Evolutionary conservation across 2,113 vertebrate genomes (phyloP).

Genomic region (Charina bottae): DNA sequence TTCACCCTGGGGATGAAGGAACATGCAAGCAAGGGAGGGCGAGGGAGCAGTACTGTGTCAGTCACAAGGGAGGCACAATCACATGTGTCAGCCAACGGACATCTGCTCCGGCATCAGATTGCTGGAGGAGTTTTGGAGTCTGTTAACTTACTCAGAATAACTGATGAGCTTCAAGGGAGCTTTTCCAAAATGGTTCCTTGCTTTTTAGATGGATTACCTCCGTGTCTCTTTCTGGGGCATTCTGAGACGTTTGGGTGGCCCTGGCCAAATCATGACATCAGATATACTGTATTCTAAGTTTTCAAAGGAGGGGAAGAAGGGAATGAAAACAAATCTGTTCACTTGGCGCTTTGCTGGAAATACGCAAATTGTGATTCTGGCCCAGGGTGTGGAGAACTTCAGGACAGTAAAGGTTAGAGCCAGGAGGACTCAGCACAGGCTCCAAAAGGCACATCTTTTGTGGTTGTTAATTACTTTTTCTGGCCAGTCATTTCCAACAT

Average conservation of each 20-base stretch:
- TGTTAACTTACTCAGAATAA: conserved; percentile 1
- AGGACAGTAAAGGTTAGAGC: conserved; percentile 7
- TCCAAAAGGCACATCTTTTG: neutral
- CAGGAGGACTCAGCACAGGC: fast-evolving
- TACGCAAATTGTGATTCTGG: neutral
- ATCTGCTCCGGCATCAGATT: neutral
- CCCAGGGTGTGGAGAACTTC: neutral
- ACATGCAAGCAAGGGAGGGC: neutral
- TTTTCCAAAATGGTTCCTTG: conserved; percentile 6
- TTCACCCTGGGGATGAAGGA: neutral
- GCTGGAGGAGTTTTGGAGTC: conserved; percentile 13
- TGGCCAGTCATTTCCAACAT: neutral
- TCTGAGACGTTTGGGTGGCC: neutral
- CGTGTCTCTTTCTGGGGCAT: neutral
- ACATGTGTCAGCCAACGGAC: neutral
- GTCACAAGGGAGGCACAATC: neutral
- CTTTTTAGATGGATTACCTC: fast-evolving
- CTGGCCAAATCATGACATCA: neutral
- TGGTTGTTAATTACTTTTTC: neutral
- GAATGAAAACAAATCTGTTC: conserved; percentile 34
- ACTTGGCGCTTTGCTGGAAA: conserved; percentile 34
- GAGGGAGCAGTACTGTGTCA: neutral
- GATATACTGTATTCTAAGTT: conserved; percentile 26
- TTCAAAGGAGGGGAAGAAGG: neutral
- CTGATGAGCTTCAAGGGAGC: neutral